Conservation (phyloP, 2,888 invertebrate species). For the Oeneis ivallda region DNA sequence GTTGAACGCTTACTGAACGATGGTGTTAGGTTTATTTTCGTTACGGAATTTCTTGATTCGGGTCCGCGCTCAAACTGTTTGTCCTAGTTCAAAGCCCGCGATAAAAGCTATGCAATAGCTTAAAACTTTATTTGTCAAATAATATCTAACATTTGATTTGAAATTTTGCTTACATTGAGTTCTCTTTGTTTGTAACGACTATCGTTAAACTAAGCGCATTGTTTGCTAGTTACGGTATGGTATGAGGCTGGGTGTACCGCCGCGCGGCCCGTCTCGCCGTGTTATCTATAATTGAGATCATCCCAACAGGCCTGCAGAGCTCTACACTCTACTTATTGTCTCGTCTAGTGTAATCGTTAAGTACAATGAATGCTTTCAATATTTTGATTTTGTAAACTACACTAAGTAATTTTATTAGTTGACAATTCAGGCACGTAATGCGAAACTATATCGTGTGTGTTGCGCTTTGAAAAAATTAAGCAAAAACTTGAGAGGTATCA, state of each 20-base stretch:
- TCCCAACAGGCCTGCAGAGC: neutral
- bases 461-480: too few species aligned
- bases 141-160: neutral
- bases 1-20: too few species aligned
- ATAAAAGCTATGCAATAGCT: too few species aligned
- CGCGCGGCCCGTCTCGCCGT: neutral
- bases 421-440: too few species aligned
- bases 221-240: neutral
- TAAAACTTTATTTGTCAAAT: too few species aligned
- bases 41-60: too few species aligned
- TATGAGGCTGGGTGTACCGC: neutral
- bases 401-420: too few species aligned
- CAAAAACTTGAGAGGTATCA: too few species aligned
- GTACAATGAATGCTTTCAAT: neutral
- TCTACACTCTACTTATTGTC: neutral
- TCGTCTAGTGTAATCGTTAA: neutral
- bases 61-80: too few species aligned
- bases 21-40: too few species aligned
- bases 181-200: neutral
- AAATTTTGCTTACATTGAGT: neutral
- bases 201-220: neutral
- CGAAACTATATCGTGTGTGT: too few species aligned
- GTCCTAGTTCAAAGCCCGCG: too few species aligned
- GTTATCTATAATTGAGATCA: conserved; percentile 19
- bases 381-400: neutral